phyloP scores from a whole-genome alignment of 1,140 invertebrate species.

The Drosophila eugracilis region DNA sequence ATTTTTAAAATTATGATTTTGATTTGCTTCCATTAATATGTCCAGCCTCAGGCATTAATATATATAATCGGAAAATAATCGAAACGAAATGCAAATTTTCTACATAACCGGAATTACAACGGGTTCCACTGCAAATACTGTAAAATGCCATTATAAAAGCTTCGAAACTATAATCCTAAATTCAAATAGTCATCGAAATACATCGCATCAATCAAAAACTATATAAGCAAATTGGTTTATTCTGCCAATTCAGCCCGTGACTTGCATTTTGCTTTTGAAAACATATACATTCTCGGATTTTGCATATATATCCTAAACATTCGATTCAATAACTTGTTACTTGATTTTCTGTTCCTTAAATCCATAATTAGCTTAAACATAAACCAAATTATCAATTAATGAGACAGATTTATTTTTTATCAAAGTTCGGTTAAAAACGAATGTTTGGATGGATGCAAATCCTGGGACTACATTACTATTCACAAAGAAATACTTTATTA shows the following conservation, averaged over 20 bases:
- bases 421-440: no score
- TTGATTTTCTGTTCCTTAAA: no score
- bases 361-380: no score
- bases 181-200: conserved; percentile 25
- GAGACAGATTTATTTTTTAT: no score
- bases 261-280: conserved; percentile 47
- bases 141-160: conserved; percentile 22
- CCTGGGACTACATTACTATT: conserved; percentile 15
- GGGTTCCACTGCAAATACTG: background rate
- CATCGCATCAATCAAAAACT: conserved; percentile 6
- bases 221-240: conserved; percentile 8
- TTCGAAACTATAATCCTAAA: conserved; percentile 10
- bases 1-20: conserved; percentile 21
- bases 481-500: conserved; percentile 10
- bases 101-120: background rate
- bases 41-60: conserved; percentile 6
- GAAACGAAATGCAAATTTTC: conserved; percentile 19
- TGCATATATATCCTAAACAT: no score
- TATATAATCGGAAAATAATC: conserved; percentile 15
- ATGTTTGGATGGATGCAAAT: no score
- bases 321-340: no score
- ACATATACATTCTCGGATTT: conserved; percentile 14
- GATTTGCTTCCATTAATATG: conserved; percentile 26
- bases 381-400: no score
- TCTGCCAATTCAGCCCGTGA: conserved; percentile 4